phyloP scores from a whole-genome alignment of 1,140 invertebrate genomes.

The Araneus ventricosus region DNA sequence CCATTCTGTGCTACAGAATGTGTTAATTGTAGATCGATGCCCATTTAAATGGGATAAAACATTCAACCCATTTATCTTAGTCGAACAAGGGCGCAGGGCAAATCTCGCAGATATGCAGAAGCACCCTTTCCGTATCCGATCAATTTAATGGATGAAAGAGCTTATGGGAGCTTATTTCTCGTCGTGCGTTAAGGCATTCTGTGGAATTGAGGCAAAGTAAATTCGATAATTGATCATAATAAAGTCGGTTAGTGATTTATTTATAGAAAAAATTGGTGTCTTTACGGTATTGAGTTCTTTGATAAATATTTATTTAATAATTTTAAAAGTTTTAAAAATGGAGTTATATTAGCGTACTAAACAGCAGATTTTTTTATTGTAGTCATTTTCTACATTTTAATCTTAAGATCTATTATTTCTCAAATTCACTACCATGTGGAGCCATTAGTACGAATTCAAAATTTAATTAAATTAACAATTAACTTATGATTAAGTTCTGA shows the following conservation, averaged over 20 bases:
- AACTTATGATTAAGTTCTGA: too few relatives aligned
- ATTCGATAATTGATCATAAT: not conserved
- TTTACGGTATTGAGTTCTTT: not conserved
- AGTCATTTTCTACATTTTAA: too few relatives aligned
- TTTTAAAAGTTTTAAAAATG: too few relatives aligned
- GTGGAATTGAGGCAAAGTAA: not conserved
- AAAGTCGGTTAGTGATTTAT: not conserved
- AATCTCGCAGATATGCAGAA: not conserved
- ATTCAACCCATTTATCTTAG: conserved; percentile 12
- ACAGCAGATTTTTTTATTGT: too few relatives aligned
- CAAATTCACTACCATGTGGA: too few relatives aligned
- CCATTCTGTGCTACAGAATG: not conserved
- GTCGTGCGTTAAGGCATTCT: not conserved
- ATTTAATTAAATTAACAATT: too few relatives aligned
- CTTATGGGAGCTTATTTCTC: not conserved
- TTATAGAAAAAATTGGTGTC: not conserved
- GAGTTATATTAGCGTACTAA: too few relatives aligned
- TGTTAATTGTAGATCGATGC: conserved; percentile 3
- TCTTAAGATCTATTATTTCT: too few relatives aligned
- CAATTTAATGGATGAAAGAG: conserved; percentile 18
- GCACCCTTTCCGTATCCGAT: not conserved
- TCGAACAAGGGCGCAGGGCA: not conserved
- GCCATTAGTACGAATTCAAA: too few relatives aligned
- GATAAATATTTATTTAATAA: not conserved
- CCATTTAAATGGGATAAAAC: not conserved